Evolutionary conservation across 1,140 invertebrate genomes (phyloP), one percentile per base, ranked within the genome.

Genomic region (Medauroidea extradentata): DNA sequence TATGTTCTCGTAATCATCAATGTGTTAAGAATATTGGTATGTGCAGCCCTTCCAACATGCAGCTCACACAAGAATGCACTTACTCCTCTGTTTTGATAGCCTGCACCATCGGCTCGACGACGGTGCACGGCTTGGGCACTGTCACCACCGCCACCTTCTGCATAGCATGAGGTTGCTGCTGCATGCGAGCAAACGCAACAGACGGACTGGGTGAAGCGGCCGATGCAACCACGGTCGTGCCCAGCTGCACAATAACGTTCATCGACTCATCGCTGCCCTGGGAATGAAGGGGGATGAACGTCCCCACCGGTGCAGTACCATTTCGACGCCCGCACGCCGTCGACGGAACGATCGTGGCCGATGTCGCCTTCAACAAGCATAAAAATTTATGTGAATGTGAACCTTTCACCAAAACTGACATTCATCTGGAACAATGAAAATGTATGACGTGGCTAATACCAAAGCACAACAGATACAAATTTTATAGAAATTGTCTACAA

Each of bases 211-310:
- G 53, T n/a, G 53, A 5, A 3, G 29, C 27, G 2, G 53, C 23
- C 2, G 53, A 43, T 9, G 53, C 53, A 7, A 55, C 53, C 11
- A 55, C 53, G 39, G 53, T 55, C 14, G 53, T 55, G 14, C 53
- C 53, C 41, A 55, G 24, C 53, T 55, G 53, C 18, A 55, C 53
- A 1, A 55, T 55, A 19, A 55, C 42, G 39, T 43, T 55, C 53
- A 55, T 46, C 16, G 53, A 46, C 39, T 55, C 53, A 44, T 55
- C 53, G 25, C 38, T 25, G 14, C 25, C 24, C 38, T 55, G 53
- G 44, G 41, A 43, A 23, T 55, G 53, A 24, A 46, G 29, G 8
- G 53, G 53, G 44, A 55, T 55, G 29, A 14, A 55, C 16, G 53
- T 55, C 24, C 53, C 21, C 25, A 46, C 38, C 5, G 49, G 25